These are phyloP conservation scores for Taeniopygia guttata DNA, from an alignment of 2,797 vertebrate genomes.

Conservation along the genomic window DNA sequence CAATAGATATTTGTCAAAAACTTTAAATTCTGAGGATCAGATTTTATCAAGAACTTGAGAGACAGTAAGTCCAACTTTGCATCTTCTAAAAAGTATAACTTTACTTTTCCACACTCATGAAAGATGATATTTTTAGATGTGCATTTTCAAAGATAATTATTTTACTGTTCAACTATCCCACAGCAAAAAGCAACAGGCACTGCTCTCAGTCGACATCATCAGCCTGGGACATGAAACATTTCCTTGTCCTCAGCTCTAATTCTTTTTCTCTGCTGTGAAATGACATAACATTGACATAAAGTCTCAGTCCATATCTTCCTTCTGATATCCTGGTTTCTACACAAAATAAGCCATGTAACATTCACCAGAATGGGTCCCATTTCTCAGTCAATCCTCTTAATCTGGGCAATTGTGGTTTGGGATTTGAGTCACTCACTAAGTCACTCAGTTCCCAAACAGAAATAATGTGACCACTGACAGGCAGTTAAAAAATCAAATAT, in stretches of 20 bases:
- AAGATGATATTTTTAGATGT: neutral
- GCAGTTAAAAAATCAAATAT: neutral
- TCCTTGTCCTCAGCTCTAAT: neutral
- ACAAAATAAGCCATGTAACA: neutral
- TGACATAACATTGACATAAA: neutral
- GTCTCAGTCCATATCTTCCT: neutral
- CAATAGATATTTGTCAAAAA: neutral
- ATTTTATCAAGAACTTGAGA: neutral
- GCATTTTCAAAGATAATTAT: neutral
- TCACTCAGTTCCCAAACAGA: neutral
- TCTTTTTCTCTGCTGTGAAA: neutral
- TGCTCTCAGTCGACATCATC: neutral
- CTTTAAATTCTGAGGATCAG: neutral
- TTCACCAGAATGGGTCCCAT: neutral
- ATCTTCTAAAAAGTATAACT: neutral
- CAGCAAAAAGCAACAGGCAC: neutral
- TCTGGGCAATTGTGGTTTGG: neutral
- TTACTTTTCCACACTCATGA: neutral
- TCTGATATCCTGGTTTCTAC: neutral
- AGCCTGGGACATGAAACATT: neutral
- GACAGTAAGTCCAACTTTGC: neutral
- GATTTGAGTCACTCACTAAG: neutral
- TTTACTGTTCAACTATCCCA: neutral
- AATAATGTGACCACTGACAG: neutral
- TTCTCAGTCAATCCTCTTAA: neutral